A percentile compares a stretch with the other conserved stretches of the same genome.
phyloP scores from a whole-genome alignment of 2,113 vertebrate genomes.

The Sylvietta virens region DNA sequence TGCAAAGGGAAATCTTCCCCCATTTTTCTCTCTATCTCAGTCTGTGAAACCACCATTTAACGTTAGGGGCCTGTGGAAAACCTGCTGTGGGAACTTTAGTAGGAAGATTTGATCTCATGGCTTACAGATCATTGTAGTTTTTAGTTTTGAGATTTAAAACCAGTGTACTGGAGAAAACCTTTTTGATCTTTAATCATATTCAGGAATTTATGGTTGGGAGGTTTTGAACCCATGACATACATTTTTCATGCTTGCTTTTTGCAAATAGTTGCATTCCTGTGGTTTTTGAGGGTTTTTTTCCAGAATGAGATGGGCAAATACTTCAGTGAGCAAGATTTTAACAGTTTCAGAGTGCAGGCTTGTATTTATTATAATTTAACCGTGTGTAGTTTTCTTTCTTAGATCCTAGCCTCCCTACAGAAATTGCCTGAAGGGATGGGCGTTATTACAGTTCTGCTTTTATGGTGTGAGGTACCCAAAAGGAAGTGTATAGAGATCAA shows the following conservation, averaged over 20 bases:
- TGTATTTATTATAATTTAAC: neutral
- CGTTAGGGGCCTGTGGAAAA: neutral
- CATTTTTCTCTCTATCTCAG: neutral
- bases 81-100: neutral
- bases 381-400: neutral
- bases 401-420: neutral
- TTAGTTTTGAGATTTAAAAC: neutral
- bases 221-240: neutral
- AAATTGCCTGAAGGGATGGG: neutral
- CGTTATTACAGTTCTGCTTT: neutral
- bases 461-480: neutral
- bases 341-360: neutral
- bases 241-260: neutral
- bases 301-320: neutral
- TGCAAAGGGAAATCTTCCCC: neutral
- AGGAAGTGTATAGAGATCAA: neutral
- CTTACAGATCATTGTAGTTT: neutral
- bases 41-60: neutral
- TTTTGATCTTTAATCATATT: slow-evolving; percentile 13
- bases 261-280: neutral
- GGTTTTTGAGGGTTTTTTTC: neutral
- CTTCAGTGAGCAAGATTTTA: neutral
- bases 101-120: neutral
- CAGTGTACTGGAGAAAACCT: neutral
- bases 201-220: slow-evolving; percentile 5